Evolutionary conservation across 2,888 invertebrate species (phyloP).

Genomic region (Glaucopsyche alexis): DNA sequence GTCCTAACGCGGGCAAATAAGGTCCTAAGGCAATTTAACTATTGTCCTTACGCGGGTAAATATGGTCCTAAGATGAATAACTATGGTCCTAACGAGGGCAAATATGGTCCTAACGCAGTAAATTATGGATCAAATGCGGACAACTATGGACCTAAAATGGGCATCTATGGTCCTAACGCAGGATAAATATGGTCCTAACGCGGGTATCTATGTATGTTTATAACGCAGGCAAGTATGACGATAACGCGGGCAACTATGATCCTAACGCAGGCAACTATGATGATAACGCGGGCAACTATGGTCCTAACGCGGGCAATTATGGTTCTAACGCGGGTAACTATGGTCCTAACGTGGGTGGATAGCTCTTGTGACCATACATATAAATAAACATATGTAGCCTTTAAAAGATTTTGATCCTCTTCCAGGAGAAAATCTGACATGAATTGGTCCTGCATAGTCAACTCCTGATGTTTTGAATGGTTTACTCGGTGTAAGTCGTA

Average conservation of each 20-base stretch:
- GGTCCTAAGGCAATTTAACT: neutral
- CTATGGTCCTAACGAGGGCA: neutral
- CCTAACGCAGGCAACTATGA: too few relatives aligned
- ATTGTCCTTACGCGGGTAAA: constrained; percentile 13
- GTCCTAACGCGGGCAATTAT: neutral
- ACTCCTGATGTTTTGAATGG: too few relatives aligned
- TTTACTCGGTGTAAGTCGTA: too few relatives aligned
- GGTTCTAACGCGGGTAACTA: neutral
- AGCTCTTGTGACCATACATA: too few relatives aligned
- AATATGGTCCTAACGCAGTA: neutral
- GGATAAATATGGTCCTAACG: neutral
- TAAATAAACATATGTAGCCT: too few relatives aligned
- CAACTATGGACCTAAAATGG: neutral
- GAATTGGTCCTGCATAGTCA: too few relatives aligned
- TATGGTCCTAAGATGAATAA: neutral
- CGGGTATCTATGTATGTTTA: neutral
- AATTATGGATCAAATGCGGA: neutral
- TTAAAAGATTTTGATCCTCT: too few relatives aligned
- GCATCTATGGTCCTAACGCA: neutral
- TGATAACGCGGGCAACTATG: neutral
- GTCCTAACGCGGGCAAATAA: neutral
- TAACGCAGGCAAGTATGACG: neutral
- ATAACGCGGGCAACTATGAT: neutral
- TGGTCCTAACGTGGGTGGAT: neutral
- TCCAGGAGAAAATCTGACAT: too few relatives aligned